phyloP scores from a whole-genome alignment of 2,888 invertebrate genomes.

The Belgica antarctica region DNA sequence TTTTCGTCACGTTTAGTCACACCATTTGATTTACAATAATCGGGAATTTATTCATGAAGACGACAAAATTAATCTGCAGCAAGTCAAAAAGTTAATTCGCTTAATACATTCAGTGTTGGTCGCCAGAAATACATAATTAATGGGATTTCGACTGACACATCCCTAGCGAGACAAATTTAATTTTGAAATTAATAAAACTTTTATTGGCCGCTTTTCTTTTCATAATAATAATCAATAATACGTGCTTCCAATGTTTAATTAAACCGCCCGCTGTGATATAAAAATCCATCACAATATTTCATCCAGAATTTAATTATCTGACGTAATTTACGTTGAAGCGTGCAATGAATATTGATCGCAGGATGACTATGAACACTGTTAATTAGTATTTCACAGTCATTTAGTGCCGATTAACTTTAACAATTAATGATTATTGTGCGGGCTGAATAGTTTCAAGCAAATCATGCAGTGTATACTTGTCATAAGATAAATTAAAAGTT shows the following conservation, averaged over 20 bases:
- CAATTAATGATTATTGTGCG: no score
- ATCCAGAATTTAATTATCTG: conserved; percentile 5
- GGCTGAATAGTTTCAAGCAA: no score
- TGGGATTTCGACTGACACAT: no score
- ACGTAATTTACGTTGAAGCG: conserved; percentile 2
- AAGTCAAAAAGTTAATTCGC: conserved; percentile 29
- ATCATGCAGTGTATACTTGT: no score
- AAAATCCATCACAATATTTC: not conserved
- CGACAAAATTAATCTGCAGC: conserved; percentile 15
- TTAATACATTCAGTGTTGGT: conserved; percentile 21
- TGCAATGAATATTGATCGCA: conserved; percentile 13
- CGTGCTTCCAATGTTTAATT: conserved; percentile 12
- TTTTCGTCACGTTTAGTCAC: not conserved
- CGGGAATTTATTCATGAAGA: conserved; percentile 9
- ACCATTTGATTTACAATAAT: conserved; percentile 18
- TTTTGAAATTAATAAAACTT: conserved; percentile 11
- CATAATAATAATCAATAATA: conserved; percentile 1
- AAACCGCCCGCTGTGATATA: not conserved
- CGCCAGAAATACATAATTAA: not conserved
- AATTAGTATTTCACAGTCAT: conserved; percentile 8
- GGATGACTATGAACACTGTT: conserved; percentile 4
- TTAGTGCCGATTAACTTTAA: not conserved
- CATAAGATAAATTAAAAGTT: no score
- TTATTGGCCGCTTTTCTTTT: conserved; percentile 9
- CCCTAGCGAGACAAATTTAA: not conserved